Evolutionary conservation across 2,888 invertebrate species (phyloP).

Genomic region (Cheilosia urbana): DNA sequence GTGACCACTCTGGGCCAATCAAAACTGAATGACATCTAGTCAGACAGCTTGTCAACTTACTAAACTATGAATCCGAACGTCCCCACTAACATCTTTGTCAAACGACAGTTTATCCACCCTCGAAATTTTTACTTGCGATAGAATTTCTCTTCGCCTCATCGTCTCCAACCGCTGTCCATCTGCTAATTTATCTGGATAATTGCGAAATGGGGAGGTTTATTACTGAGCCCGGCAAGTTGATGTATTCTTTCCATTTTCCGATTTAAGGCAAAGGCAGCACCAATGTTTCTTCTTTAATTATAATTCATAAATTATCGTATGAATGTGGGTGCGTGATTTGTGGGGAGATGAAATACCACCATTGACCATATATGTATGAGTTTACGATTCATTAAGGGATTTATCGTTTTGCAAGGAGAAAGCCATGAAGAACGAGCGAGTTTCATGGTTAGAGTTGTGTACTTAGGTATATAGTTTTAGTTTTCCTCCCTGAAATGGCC

Average conservation of each 20-base stretch:
- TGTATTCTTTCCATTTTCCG: slow-evolving; percentile 45
- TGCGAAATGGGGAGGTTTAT: slow-evolving; percentile 84
- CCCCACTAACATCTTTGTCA: slow-evolving; percentile 22
- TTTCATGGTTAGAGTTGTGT: not conserved
- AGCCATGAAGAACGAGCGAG: not conserved
- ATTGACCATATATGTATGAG: slow-evolving; percentile 8
- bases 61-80: too few relatives aligned
- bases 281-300: slow-evolving; percentile 81
- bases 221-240: slow-evolving; percentile 76
- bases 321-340: slow-evolving; percentile 48
- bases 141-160: slow-evolving; percentile 22
- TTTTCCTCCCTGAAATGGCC: too few relatives aligned
- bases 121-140: slow-evolving; percentile 12
- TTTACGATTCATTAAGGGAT: slow-evolving; percentile 38
- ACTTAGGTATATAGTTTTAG: too few relatives aligned
- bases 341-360: slow-evolving; percentile 25
- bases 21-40: too few relatives aligned
- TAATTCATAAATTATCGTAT: slow-evolving; percentile 81
- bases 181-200: slow-evolving; percentile 83
- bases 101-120: slow-evolving; percentile 47
- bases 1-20: too few relatives aligned
- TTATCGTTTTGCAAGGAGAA: not conserved
- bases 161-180: slow-evolving; percentile 76
- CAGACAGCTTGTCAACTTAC: too few relatives aligned
- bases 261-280: slow-evolving; percentile 34